A percentile compares a stretch with the other conserved stretches of the same genome.
These are phyloP conservation scores for Cariama cristata DNA, from an alignment of 2,113 vertebrate genomes.

Conservation along the genomic window DNA sequence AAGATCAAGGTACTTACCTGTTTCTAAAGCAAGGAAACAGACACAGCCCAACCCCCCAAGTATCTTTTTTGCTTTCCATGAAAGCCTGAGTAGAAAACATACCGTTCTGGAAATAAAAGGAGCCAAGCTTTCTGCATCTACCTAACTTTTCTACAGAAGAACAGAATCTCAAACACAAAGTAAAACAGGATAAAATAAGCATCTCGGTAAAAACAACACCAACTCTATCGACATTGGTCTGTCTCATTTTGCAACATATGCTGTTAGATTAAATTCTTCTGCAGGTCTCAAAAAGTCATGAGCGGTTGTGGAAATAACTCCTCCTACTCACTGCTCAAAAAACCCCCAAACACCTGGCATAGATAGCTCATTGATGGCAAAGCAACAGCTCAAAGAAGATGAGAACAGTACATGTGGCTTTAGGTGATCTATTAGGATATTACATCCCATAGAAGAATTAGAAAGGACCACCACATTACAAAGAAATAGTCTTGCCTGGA, in stretches of 20 bases:
- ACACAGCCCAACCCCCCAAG: neutral
- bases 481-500: neutral
- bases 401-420: neutral
- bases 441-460: neutral
- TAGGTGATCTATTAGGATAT: neutral
- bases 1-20: neutral
- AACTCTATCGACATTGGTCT: neutral
- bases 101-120: neutral
- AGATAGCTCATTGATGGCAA: neutral
- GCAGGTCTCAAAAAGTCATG: neutral
- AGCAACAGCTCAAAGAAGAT: neutral
- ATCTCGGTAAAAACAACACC: neutral
- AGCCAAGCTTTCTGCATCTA: neutral
- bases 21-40: neutral
- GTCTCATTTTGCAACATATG: neutral
- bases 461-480: neutral
- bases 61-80: neutral
- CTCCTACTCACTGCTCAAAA: constrained; percentile 3
- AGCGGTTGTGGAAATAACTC: constrained; percentile 1
- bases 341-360: neutral
- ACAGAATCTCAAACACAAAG: neutral
- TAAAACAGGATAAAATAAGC: neutral
- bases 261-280: neutral
- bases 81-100: neutral
- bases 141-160: neutral